A percentile compares a stretch with the other conserved stretches of the same genome.
These are phyloP conservation scores for Bos javanicus DNA, from an alignment of 2,113 vertebrate genomes.

Conservation along the genomic window DNA sequence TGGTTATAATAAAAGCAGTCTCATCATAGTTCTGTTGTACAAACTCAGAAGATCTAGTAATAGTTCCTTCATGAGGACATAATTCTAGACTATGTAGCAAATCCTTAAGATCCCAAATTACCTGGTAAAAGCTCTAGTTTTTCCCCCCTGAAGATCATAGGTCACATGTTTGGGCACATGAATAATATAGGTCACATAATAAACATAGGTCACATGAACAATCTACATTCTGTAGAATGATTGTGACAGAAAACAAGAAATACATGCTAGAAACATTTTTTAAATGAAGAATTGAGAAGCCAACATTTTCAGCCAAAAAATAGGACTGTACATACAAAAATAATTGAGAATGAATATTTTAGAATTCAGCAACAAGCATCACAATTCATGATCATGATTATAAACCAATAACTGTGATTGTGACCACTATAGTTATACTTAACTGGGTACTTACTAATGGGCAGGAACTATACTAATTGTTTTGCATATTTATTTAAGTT, in stretches of 20 bases:
- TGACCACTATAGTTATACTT: neutral
- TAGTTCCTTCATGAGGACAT: neutral
- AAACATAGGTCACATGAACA: neutral
- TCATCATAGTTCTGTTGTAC: conserved; percentile 6
- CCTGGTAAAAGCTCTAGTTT: neutral
- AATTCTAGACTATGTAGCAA: neutral
- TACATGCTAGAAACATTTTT: neutral
- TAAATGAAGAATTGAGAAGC: neutral
- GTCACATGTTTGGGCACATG: neutral
- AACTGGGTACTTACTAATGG: neutral
- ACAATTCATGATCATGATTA: neutral
- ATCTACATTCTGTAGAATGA: neutral
- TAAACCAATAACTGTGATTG: neutral
- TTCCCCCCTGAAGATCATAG: neutral
- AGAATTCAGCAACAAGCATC: neutral
- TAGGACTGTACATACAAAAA: neutral
- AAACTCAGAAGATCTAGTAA: neutral
- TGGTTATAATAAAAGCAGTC: neutral
- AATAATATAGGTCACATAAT: too few relatives aligned
- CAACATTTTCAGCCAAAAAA: neutral
- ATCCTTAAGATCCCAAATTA: neutral
- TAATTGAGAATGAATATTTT: neutral
- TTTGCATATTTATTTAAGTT: neutral
- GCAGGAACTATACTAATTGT: neutral
- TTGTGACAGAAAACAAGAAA: neutral